Conservation (phyloP, 2,797 vertebrate genomes). For the Mus minutoides region DNA sequence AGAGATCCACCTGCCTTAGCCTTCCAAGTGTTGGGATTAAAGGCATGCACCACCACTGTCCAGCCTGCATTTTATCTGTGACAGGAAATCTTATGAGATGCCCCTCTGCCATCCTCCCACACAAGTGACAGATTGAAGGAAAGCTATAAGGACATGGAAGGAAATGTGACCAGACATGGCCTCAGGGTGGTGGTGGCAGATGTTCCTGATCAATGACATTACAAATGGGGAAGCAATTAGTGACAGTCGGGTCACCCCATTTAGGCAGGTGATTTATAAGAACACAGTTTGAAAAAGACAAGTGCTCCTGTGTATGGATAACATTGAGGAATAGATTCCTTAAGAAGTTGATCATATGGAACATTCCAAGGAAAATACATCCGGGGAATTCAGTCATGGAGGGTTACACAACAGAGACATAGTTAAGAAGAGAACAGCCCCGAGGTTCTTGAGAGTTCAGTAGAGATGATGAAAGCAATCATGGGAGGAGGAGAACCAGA, state of each 20-base stretch:
- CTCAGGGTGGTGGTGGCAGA: background rate
- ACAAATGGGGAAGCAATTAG: conserved; percentile 28
- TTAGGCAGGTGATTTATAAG: conserved; percentile 29
- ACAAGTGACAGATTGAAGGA: background rate
- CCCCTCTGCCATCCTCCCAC: background rate
- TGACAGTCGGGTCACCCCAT: background rate
- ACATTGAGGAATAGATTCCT: conserved; percentile 42
- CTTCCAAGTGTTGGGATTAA: background rate
- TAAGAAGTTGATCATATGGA: conserved; percentile 16
- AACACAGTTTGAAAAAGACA: conserved; percentile 28
- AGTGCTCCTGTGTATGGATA: background rate
- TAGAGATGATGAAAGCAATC: background rate
- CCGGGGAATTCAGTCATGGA: background rate
- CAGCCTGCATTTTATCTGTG: background rate
- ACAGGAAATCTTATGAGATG: background rate
- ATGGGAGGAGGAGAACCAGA: background rate
- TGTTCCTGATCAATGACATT: conserved; percentile 57
- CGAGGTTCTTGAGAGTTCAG: background rate
- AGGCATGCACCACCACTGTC: background rate
- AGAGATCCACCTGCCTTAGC: no score
- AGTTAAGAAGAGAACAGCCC: background rate
- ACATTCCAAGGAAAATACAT: background rate
- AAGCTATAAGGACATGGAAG: background rate
- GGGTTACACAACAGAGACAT: background rate
- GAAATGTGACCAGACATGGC: background rate